phyloP scores from a whole-genome alignment of 2,888 invertebrate genomes.

The Zonitis immaculata region DNA sequence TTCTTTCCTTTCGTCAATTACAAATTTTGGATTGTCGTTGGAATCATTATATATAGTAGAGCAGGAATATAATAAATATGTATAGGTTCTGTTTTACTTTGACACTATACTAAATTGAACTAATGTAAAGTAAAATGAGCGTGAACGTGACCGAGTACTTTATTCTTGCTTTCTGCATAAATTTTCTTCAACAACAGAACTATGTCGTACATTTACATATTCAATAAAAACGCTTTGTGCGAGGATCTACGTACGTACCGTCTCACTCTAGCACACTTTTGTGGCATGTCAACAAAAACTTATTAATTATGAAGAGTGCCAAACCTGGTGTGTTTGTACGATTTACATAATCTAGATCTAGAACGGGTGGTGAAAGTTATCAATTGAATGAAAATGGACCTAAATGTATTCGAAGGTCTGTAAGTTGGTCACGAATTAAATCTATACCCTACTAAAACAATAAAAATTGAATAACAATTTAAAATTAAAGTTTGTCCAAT shows the following conservation, averaged over 20 bases:
- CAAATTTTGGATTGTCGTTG: no score
- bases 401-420: not conserved
- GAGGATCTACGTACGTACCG: slow-evolving; percentile 4
- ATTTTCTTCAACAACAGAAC: slow-evolving; percentile 7
- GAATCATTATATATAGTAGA: no score
- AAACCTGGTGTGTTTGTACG: slow-evolving; percentile 2
- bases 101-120: slow-evolving; percentile 12
- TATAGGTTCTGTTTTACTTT: slow-evolving; percentile 2
- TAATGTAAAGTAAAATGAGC: slow-evolving; percentile 16
- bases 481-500: no score
- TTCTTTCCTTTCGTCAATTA: no score
- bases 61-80: slow-evolving; percentile 1
- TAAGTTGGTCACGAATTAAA: not conserved
- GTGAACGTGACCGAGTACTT: slow-evolving; percentile 17
- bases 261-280: not conserved
- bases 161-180: slow-evolving; percentile 16
- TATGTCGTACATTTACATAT: slow-evolving; percentile 13
- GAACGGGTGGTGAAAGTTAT: not conserved
- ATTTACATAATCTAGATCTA: slow-evolving; percentile 7
- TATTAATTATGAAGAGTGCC: slow-evolving; percentile 10
- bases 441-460: no score
- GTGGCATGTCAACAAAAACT: not conserved
- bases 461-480: no score
- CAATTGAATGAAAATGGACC: not conserved
- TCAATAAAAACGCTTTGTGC: slow-evolving; percentile 12